Evolutionary conservation across 2,113 vertebrate genomes (phyloP).

Genomic region (Zosterops hypoxanthus): DNA sequence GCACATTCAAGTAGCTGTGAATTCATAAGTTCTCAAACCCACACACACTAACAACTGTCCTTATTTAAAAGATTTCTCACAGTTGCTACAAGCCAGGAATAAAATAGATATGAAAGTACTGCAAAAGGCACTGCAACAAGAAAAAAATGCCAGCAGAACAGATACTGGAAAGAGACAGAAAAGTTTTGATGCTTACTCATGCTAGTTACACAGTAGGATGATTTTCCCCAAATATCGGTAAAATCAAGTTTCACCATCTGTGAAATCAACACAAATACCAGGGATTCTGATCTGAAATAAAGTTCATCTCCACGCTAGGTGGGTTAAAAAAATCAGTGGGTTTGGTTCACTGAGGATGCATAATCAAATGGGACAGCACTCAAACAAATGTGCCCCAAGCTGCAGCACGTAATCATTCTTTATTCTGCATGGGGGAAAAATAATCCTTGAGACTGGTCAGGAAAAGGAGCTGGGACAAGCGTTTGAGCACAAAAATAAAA

Average conservation of each 20-base stretch:
- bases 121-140: background rate
- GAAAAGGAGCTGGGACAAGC: background rate
- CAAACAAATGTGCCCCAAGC: background rate
- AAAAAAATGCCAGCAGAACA: background rate
- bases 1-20: background rate
- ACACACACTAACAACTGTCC: background rate
- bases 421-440: background rate
- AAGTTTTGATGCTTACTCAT: background rate
- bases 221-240: background rate
- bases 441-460: fast-evolving
- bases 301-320: background rate
- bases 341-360: fast-evolving
- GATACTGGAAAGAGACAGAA: background rate
- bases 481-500: background rate
- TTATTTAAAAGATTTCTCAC: background rate
- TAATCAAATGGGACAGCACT: background rate
- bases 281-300: background rate
- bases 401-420: fast-evolving
- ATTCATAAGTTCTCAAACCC: background rate
- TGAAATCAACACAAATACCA: background rate
- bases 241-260: background rate
- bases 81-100: background rate
- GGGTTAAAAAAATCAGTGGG: background rate
- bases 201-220: background rate
- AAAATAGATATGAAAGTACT: background rate